Percentiles rank a stretch among this genome's conserved stretches.
phyloP scores from a whole-genome alignment of 2,113 vertebrate genomes.

The Meles meles region DNA sequence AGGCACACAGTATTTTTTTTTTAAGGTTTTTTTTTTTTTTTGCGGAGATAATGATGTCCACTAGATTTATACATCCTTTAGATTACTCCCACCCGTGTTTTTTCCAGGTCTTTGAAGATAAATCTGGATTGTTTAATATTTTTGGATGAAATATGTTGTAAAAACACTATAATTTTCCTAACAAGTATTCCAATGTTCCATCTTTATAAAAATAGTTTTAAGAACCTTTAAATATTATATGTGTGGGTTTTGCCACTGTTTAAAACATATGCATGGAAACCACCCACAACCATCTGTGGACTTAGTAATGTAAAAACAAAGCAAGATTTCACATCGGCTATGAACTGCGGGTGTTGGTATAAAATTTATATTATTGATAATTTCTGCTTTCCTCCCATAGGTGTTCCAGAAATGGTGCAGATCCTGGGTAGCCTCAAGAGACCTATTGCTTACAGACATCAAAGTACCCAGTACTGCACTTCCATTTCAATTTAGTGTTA shows the following conservation, averaged over 20 bases:
- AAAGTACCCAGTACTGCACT: background rate
- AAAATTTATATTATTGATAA: background rate
- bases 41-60: background rate
- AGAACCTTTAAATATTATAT: conserved; percentile 47
- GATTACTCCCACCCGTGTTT: background rate
- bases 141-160: conserved; percentile 43
- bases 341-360: background rate
- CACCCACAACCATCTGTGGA: conserved; percentile 68
- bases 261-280: conserved; percentile 49
- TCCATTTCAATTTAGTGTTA: conserved; percentile 22
- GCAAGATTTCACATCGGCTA: background rate
- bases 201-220: conserved; percentile 55
- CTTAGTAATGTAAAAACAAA: conserved; percentile 50
- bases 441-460: background rate
- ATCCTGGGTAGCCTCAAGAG: background rate
- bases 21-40: background rate
- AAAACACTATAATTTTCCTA: conserved; percentile 53
- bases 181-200: conserved; percentile 36
- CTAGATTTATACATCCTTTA: background rate
- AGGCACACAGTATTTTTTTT: background rate
- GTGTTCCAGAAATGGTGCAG: background rate
- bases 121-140: conserved; percentile 34
- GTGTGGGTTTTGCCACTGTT: conserved; percentile 59
- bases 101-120: conserved; percentile 32
- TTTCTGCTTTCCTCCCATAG: conserved; percentile 12